Evolutionary conservation across 1,140 invertebrate genomes (phyloP).

Genomic region (Euglossa dilemma): DNA sequence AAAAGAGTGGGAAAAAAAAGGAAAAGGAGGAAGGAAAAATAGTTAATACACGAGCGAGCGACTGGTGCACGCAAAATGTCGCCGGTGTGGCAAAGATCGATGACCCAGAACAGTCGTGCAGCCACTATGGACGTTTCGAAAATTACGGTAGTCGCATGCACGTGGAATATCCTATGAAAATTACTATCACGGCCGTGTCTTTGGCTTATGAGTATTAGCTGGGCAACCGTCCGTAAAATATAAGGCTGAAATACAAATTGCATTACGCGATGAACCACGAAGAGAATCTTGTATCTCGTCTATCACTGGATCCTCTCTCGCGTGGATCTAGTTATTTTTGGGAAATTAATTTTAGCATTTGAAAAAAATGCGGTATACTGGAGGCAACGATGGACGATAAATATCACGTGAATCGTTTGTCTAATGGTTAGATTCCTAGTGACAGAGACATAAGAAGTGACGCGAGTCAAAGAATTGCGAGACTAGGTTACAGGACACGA

Average conservation of each 20-base stretch:
- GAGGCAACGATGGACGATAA: no score
- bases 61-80: slow-evolving; percentile 24
- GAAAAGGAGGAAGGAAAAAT: background rate
- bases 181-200: background rate
- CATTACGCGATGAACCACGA: background rate
- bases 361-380: no score
- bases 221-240: background rate
- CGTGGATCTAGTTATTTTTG: no score
- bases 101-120: slow-evolving; percentile 25
- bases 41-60: slow-evolving; percentile 31
- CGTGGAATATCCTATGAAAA: slow-evolving; percentile 7
- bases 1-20: background rate
- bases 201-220: background rate
- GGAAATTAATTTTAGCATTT: no score
- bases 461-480: no score
- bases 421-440: no score
- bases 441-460: no score
- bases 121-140: background rate
- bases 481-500: no score
- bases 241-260: background rate
- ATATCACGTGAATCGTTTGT: no score
- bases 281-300: background rate
- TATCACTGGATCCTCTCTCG: no score
- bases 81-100: slow-evolving; percentile 20
- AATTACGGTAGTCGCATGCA: background rate